A percentile compares a stretch with the other conserved stretches of the same genome.
phyloP scores from a whole-genome alignment of 2,113 vertebrate species.

The Spermophilus dauricus region DNA sequence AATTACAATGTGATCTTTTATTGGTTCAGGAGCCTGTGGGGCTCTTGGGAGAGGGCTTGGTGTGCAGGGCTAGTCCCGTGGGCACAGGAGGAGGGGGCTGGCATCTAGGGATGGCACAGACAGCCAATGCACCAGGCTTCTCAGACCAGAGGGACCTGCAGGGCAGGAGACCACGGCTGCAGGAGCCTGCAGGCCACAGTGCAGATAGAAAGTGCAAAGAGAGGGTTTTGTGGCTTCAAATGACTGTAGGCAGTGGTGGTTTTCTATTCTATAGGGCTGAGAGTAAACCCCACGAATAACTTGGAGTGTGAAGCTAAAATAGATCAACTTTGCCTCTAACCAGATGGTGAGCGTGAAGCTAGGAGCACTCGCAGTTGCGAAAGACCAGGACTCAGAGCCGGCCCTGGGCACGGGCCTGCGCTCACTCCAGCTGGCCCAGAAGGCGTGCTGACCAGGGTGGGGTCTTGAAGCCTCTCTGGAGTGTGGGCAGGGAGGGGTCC shows the following conservation, averaged over 20 bases:
- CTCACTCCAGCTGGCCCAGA: too few relatives aligned
- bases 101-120: background rate
- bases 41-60: background rate
- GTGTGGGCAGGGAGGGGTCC: too few relatives aligned
- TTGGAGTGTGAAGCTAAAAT: background rate
- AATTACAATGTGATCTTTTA: background rate
- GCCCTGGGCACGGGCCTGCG: too few relatives aligned
- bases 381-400: background rate
- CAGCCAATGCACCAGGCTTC: too few relatives aligned
- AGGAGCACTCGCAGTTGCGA: too few relatives aligned
- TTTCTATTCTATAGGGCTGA: background rate
- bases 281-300: background rate
- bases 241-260: background rate
- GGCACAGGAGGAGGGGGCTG: too few relatives aligned
- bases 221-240: background rate
- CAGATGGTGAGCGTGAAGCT: too few relatives aligned
- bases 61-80: background rate
- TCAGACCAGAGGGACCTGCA: rapidly evolving
- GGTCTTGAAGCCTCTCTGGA: background rate
- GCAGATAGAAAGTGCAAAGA: background rate
- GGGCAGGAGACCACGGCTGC: background rate
- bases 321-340: background rate
- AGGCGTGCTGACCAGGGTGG: background rate
- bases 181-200: background rate
- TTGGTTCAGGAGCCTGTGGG: background rate